Evolutionary conservation across 2,113 vertebrate genomes (phyloP), one percentile per base, ranked within the genome.

Genomic region (rabbit (Oryctolagus cuniculus)): DNA sequence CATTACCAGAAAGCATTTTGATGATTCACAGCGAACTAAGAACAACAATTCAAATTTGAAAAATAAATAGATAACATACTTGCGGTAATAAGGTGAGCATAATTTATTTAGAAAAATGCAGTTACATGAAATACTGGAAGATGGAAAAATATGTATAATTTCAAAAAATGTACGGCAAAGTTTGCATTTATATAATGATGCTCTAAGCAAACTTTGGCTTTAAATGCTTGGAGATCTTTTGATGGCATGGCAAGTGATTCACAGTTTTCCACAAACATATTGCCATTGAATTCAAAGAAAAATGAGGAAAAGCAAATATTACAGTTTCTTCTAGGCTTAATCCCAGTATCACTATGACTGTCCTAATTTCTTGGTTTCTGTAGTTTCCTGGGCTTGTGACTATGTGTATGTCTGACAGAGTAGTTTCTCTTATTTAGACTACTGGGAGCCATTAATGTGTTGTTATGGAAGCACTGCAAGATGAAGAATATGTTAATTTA

Each of bases 81-180:
- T 66, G n/a, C 29, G 7, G 10, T 58, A 27, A 12, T 7, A 83
- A 83, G 24, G 34, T 61, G 11, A 55, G 24, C 24, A 67, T 70
- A 89, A 63, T 11, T 12, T 89, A 27, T 66, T 93, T 74, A 15
- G 27, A 79, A 86, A 78, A 90, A 85, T 86, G 72, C 53, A 38
- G 49, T 51, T 69, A 75, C 29, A 63, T 31, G 9, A 38, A 29
- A 66, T 75, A 53, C 53, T 83, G 73, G 13, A 86, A 78, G 13
- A 92, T 34, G 13, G 11, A 61, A 63, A 69, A 44, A 87, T 6
- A 64, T 51, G 31, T 19, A 5, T 5, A 73, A 73, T 81, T 93
- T 73, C 24, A 29, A 81, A 93, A 81, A n/a, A 13, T 72, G 6
- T 63, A 64, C 53, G 66, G 12, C n/a, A 81, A 74, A 64, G 10